Evolutionary conservation across 1,140 invertebrate genomes (phyloP), one percentile per base, ranked within the genome.

Genomic region (Drosophila miranda): DNA sequence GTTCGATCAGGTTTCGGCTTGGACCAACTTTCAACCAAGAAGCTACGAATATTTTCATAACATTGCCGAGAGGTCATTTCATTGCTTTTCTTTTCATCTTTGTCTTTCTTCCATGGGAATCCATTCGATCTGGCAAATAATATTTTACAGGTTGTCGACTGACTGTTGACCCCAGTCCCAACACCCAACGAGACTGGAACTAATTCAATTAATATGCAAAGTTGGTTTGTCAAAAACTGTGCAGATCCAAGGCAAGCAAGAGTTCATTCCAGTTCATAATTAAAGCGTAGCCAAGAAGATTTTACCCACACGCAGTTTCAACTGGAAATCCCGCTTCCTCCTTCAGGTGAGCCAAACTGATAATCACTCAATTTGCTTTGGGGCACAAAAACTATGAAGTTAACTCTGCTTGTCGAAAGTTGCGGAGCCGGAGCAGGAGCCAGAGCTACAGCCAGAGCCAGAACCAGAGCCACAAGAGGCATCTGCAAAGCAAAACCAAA

Each of bases 361-460:
- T 86, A 86, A 86, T 87, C 82, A 86, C 82, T 86, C 82, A 86
- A 86, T 86, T 86, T 78, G 82, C 82, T 75, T 38, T 44, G 42
- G 59, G 82, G 74, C 78, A 82, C 62, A 77, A 81, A 74, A 78
- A 77, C 77, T 86, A 77, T 78, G 81, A 86, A 75, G 82, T 86
- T 86, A 75, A 81, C 64, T 86, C 76, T 80, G 83, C 80, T 84
- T 76, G 50, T 74, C 64, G 70, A 54, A 61, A 69, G 62, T 53
- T 73, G 46, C 59, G 45, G 23, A 26, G 23, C 23, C 5, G 23
- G 4, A 26, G 23, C 23, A 5, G 23, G 23, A 26, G 23, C 4
- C 59, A 42, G 0, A 4, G 23, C 23, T 0, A 26, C 8, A 30
- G 28, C 28, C 28, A 28, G 7, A 28, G 42, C 23, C 16, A n/a